A percentile compares a stretch with the other conserved stretches of the same genome.
Conservation (phyloP, 2,113 vertebrate genomes). For the Ciconia boyciana region DNA sequence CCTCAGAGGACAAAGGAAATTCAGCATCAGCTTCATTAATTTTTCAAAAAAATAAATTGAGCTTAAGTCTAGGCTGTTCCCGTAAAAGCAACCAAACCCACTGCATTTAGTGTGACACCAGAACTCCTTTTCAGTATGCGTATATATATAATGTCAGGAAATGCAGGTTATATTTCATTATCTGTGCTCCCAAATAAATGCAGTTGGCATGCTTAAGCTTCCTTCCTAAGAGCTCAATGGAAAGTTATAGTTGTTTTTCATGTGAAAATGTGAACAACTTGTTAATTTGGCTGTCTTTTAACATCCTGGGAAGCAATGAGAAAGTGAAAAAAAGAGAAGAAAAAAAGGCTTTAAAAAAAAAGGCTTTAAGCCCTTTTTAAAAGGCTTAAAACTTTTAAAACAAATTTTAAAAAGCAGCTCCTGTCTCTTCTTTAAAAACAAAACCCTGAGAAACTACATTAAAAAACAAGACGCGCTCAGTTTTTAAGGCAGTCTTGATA, state of each 20-base stretch:
- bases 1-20: background rate
- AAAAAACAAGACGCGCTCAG: background rate
- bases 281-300: background rate
- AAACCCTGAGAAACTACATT: background rate
- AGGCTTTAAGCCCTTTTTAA: background rate
- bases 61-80: background rate
- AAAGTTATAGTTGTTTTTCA: background rate
- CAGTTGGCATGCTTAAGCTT: background rate
- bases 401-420: background rate
- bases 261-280: background rate
- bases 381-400: background rate
- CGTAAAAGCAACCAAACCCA: background rate
- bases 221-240: background rate
- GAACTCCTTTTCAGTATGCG: background rate
- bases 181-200: background rate
- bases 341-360: background rate
- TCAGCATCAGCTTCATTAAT: background rate
- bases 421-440: background rate
- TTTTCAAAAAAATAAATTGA: background rate
- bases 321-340: background rate
- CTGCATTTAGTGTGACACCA: background rate
- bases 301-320: background rate
- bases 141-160: background rate
- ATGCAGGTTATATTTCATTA: background rate
- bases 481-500: background rate